These are phyloP conservation scores for Rhagologus leucostigma DNA, from an alignment of 2,113 vertebrate species.

Conservation along the genomic window DNA sequence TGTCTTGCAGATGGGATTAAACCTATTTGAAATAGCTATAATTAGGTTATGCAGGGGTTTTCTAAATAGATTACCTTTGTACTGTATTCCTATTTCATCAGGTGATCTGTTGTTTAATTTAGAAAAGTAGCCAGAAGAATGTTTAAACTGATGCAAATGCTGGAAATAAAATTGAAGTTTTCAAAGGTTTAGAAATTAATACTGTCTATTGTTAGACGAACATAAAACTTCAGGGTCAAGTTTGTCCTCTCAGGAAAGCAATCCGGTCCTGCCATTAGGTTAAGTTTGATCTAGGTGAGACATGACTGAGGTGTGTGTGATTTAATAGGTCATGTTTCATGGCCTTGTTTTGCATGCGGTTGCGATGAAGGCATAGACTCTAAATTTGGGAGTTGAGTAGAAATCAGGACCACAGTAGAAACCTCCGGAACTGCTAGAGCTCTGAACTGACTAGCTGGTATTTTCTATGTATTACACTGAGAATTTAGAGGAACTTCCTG, in stretches of 20 bases:
- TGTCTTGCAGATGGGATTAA: background rate
- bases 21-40: background rate
- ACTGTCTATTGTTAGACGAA: background rate
- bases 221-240: background rate
- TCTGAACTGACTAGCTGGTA: background rate
- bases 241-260: background rate
- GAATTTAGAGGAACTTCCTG: background rate
- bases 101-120: background rate
- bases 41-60: background rate
- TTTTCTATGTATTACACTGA: background rate
- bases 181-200: background rate
- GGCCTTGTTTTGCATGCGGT: background rate
- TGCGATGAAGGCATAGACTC: background rate
- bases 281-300: background rate
- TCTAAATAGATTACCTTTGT: background rate
- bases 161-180: background rate
- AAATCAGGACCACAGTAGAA: background rate
- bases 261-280: background rate
- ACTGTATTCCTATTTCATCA: background rate
- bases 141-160: background rate
- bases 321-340: background rate
- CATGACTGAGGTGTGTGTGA: background rate
- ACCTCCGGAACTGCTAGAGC: background rate
- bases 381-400: background rate
- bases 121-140: background rate